Percentiles rank a stretch among this genome's conserved stretches.
Evolutionary conservation across 2,113 vertebrate genomes (phyloP).

Genomic region (Falcunculus frontatus): DNA sequence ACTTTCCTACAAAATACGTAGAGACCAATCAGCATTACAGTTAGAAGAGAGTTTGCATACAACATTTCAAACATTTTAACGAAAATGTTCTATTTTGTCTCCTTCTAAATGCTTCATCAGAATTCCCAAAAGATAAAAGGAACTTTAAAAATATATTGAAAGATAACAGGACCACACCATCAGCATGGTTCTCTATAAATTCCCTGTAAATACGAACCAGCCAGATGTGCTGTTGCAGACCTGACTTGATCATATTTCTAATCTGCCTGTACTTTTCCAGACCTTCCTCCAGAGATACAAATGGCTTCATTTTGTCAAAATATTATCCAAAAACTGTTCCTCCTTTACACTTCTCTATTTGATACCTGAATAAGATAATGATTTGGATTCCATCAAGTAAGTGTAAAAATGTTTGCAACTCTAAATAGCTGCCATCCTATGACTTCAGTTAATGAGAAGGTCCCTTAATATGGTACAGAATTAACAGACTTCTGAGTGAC

Average conservation of each 20-base stretch:
- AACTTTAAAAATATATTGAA: background rate
- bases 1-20: background rate
- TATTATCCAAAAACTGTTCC: background rate
- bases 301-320: background rate
- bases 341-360: background rate
- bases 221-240: background rate
- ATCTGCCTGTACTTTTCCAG: background rate
- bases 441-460: background rate
- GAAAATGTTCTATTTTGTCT: background rate
- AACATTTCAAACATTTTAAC: background rate
- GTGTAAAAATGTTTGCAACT: background rate
- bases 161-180: background rate
- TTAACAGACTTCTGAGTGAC: background rate
- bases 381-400: background rate
- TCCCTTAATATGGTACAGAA: background rate
- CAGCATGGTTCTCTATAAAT: background rate
- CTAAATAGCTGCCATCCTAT: background rate
- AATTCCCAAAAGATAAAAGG: background rate
- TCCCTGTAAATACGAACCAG: background rate
- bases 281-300: background rate
- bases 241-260: background rate
- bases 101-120: background rate
- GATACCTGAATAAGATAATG: background rate
- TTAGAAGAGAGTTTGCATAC: background rate
- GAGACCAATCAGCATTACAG: background rate